A percentile compares a stretch with the other conserved stretches of the same genome.
Evolutionary conservation across 2,113 vertebrate genomes (phyloP).

Genomic region (Crotalus viridis): DNA sequence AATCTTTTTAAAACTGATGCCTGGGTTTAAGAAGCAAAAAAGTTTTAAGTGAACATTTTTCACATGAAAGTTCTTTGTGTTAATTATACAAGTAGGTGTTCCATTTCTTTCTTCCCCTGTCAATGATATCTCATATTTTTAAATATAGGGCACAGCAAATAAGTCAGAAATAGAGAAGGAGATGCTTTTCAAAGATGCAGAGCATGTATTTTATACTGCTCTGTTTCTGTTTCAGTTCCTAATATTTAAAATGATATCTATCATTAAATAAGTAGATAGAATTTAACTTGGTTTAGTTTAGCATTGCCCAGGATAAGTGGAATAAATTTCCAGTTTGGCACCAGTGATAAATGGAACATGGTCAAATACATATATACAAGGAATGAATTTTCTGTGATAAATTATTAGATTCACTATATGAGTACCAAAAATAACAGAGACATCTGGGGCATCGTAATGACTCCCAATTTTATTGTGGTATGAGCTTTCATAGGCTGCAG

Average conservation of each 20-base stretch:
- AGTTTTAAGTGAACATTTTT: neutral
- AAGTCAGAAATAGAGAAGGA: neutral
- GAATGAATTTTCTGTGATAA: neutral
- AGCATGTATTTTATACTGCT: constrained; percentile 17
- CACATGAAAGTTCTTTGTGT: neutral
- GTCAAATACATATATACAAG: neutral
- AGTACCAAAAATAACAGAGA: neutral
- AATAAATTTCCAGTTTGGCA: neutral
- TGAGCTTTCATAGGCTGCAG: neutral
- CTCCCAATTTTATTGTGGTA: neutral
- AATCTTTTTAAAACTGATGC: constrained; percentile 2
- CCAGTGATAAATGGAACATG: neutral
- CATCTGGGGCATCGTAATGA: neutral
- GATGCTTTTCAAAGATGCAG: constrained; percentile 30
- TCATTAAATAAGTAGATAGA: neutral
- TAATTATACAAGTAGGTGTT: constrained; percentile 17
- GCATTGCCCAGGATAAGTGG: neutral
- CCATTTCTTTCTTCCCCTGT: neutral
- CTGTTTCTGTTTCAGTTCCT: neutral
- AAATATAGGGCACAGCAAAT: neutral
- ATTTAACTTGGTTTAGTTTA: neutral
- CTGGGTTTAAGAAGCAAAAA: constrained; percentile 18
- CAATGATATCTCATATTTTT: constrained; percentile 11
- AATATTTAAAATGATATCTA: neutral
- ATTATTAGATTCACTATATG: neutral